A percentile compares a stretch with the other conserved stretches of the same genome.
Conservation (phyloP, 23 tunicate species). For the Botrylloides violaceus region DNA sequence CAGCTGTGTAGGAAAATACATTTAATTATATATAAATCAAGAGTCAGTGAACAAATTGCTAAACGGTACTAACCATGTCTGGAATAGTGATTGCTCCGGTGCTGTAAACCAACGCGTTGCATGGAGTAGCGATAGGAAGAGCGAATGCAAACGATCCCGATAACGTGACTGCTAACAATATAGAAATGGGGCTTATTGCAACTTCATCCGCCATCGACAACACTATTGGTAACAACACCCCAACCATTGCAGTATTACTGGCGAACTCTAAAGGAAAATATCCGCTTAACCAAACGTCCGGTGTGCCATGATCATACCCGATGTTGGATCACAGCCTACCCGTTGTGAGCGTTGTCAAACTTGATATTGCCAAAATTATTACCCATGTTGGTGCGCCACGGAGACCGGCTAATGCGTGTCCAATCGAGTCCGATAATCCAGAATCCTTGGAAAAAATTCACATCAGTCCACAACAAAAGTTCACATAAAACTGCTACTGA, state of each 20-base stretch:
- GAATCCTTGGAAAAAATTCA: not conserved
- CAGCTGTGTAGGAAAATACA: not conserved
- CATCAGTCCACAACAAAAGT: not conserved
- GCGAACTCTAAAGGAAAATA: constrained; percentile 31
- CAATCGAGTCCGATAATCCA: not conserved
- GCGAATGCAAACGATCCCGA: constrained; percentile 78
- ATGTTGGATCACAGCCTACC: not conserved
- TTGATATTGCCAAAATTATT: not conserved
- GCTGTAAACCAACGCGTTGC: constrained; percentile 66
- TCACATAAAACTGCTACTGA: not conserved
- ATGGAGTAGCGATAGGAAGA: constrained; percentile 78
- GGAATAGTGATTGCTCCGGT: constrained; percentile 38
- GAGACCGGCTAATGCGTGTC: not conserved
- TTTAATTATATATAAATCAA: not conserved
- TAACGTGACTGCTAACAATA: constrained; percentile 54
- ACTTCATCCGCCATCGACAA: constrained; percentile 20
- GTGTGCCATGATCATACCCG: not conserved
- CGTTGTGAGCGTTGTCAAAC: not conserved
- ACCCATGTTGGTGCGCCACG: not conserved
- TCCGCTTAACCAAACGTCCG: not conserved
- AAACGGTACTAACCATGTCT: constrained; percentile 48
- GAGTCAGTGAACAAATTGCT: not conserved
- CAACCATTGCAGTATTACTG: constrained; percentile 44
- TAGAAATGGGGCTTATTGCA: constrained; percentile 38
- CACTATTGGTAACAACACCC: constrained; percentile 62